Evolutionary conservation across 1,140 invertebrate species (phyloP).

Genomic region (Phocides pigmalion): DNA sequence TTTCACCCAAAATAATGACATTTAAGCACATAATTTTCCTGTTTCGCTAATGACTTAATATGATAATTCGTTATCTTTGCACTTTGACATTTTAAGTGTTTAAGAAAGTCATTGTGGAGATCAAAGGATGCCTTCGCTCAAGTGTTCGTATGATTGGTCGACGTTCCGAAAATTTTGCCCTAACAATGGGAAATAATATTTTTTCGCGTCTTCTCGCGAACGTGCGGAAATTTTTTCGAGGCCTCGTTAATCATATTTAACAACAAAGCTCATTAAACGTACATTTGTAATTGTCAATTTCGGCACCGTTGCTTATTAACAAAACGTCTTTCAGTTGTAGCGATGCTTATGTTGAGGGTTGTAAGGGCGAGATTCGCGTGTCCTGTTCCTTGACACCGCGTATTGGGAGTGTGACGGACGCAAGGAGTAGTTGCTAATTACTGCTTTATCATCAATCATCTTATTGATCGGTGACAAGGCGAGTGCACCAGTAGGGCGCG

Average conservation of each 20-base stretch:
- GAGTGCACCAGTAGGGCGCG: constrained; percentile 39
- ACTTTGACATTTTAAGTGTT: constrained; percentile 38
- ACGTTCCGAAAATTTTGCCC: constrained; percentile 40
- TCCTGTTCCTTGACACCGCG: not conserved
- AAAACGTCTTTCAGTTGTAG: constrained; percentile 19
- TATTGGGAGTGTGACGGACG: constrained; percentile 27
- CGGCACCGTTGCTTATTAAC: constrained; percentile 44
- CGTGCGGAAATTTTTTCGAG: constrained; percentile 46
- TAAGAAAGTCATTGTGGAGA: constrained; percentile 37
- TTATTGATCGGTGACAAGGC: constrained; percentile 55
- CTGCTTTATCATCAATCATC: constrained; percentile 71
- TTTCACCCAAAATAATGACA: constrained; percentile 33
- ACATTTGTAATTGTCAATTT: constrained; percentile 76
- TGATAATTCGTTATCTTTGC: constrained; percentile 42
- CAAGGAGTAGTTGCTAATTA: constrained; percentile 64
- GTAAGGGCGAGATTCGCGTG: constrained; percentile 26
- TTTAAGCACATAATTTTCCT: constrained; percentile 46
- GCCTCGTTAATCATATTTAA: constrained; percentile 74
- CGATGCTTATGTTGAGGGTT: constrained; percentile 11
- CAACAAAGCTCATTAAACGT: constrained; percentile 73
- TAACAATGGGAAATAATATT: constrained; percentile 38
- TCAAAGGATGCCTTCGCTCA: constrained; percentile 26
- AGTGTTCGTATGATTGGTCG: constrained; percentile 43
- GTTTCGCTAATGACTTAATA: constrained; percentile 54
- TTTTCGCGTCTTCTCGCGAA: constrained; percentile 40